Conservation (phyloP, 2,113 vertebrate genomes). For the Pomatostomus ruficeps region DNA sequence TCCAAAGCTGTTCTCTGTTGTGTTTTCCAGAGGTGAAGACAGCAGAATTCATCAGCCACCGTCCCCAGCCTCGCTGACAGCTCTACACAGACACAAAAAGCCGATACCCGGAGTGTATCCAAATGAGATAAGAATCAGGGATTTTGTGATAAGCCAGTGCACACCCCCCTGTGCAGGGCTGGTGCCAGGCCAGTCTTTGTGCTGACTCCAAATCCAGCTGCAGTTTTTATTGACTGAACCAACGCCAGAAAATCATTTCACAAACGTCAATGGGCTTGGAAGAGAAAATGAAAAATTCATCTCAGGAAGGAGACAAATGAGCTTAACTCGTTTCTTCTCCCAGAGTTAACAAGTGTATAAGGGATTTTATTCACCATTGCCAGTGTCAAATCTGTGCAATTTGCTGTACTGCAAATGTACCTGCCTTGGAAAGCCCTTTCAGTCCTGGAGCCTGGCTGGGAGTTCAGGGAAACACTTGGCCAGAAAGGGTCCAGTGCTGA, state of each 20-base stretch:
- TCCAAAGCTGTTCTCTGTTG: not conserved
- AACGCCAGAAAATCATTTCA: slow-evolving; percentile 10
- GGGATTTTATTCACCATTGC: not conserved
- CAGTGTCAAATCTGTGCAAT: not conserved
- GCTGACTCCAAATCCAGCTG: not conserved
- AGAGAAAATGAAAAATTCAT: slow-evolving; percentile 42
- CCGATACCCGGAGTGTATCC: not conserved
- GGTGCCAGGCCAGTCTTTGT: not conserved
- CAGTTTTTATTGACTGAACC: slow-evolving; percentile 38
- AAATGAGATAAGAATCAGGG: not conserved
- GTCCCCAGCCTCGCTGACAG: not conserved
- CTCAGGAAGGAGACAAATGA: slow-evolving; percentile 21
- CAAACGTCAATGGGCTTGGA: not conserved
- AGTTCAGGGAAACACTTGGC: not conserved
- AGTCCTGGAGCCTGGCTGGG: not conserved
- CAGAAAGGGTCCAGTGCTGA: not conserved
- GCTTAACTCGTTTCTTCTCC: not conserved
- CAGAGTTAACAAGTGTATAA: slow-evolving; percentile 22
- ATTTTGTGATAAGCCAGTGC: not conserved
- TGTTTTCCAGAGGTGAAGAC: not conserved
- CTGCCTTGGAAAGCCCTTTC: not conserved
- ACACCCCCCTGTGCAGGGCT: not conserved
- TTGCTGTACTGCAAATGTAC: not conserved
- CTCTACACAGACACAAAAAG: not conserved
- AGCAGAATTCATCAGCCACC: not conserved